phyloP scores from a whole-genome alignment of 2,113 vertebrate genomes.

The Cochlearius cochlearius region DNA sequence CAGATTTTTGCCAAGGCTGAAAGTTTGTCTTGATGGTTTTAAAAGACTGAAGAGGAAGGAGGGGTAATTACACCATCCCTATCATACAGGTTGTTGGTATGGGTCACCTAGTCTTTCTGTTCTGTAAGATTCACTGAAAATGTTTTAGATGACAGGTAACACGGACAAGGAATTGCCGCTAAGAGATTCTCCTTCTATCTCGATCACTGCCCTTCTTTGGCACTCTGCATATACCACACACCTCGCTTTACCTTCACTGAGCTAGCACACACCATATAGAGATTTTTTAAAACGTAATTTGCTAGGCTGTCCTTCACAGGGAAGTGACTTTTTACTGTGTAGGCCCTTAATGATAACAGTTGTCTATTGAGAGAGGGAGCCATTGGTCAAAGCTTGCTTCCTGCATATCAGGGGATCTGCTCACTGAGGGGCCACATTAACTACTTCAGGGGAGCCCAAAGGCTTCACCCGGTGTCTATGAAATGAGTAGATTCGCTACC shows the following conservation, averaged over 20 bases:
- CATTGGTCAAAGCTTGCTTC: not conserved
- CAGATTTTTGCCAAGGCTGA: constrained; percentile 25
- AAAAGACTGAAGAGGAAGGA: not conserved
- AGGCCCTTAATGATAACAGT: not conserved
- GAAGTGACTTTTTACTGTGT: not conserved
- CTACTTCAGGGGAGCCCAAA: not conserved
- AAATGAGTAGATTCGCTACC: not conserved
- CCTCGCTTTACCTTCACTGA: not conserved
- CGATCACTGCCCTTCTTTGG: not conserved
- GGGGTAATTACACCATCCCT: not conserved
- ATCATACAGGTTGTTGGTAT: not conserved
- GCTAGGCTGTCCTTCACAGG: not conserved
- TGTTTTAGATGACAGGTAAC: not conserved
- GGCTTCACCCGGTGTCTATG: not conserved
- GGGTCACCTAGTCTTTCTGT: not conserved
- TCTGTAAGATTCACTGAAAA: not conserved
- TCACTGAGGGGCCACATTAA: not conserved
- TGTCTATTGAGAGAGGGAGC: not conserved
- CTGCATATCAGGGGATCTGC: not conserved
- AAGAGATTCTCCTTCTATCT: not conserved
- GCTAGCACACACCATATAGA: not conserved
- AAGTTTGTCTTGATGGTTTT: not conserved
- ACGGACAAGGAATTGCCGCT: not conserved
- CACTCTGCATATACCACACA: not conserved
- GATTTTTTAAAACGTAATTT: not conserved